These are phyloP conservation scores for Phasia obesa DNA, from an alignment of 2,888 invertebrate genomes.

Conservation along the genomic window DNA sequence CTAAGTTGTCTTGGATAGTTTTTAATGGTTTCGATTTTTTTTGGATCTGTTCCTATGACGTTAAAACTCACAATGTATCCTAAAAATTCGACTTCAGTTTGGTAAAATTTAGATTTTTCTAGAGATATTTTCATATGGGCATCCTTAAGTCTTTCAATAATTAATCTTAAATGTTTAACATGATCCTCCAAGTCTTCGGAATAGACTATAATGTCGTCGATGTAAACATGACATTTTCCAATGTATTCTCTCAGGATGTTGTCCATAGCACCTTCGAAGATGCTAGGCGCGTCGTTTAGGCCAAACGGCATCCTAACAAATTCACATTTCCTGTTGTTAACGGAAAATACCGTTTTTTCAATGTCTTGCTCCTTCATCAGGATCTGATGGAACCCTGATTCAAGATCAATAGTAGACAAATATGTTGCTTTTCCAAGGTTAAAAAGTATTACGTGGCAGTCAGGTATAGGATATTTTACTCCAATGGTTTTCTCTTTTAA, in stretches of 20 bases:
- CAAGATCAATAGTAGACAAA: constrained; percentile 65
- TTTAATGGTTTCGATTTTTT: neutral
- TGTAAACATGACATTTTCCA: constrained; percentile 71
- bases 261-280: constrained; percentile 66
- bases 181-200: constrained; percentile 58
- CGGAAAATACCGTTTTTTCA: constrained; percentile 67
- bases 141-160: constrained; percentile 50
- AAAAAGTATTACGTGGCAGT: constrained; percentile 54
- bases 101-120: constrained; percentile 66
- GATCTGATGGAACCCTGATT: constrained; percentile 68
- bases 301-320: constrained; percentile 63
- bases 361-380: constrained; percentile 58
- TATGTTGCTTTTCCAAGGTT: constrained; percentile 53
- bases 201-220: constrained; percentile 72
- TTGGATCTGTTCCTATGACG: neutral
- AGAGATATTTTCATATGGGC: constrained; percentile 72
- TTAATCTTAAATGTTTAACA: constrained; percentile 53
- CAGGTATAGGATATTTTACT: constrained; percentile 56
- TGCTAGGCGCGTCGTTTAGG: constrained; percentile 61
- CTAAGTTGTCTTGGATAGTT: neutral
- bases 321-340: constrained; percentile 56
- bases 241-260: constrained; percentile 54
- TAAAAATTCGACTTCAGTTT: constrained; percentile 63
- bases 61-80: neutral
- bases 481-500: constrained; percentile 59